These are phyloP conservation scores for Pachydiplax longipennis DNA, from an alignment of 2,888 invertebrate species.

Conservation along the genomic window DNA sequence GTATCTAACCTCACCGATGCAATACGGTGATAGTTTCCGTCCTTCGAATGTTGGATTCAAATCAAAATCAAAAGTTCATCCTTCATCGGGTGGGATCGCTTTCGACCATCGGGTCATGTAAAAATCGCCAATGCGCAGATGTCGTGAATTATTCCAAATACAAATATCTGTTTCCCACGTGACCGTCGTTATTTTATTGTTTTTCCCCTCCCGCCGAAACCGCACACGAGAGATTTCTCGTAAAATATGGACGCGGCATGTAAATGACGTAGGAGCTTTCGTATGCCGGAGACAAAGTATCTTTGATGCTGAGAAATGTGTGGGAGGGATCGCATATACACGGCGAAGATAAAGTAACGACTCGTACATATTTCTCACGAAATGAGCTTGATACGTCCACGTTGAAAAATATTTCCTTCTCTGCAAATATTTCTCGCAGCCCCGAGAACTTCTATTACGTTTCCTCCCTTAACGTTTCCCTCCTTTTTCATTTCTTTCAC, in stretches of 20 bases:
- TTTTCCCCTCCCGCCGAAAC: too few species aligned
- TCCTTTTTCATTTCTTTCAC: background rate
- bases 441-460: background rate
- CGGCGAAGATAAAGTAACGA: background rate
- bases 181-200: too few species aligned
- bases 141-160: too few species aligned
- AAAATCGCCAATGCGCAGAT: too few species aligned
- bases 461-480: background rate
- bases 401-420: background rate
- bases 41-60: too few species aligned
- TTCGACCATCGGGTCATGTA: too few species aligned
- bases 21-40: too few species aligned
- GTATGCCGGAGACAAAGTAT: background rate
- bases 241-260: background rate
- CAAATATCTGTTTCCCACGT: too few species aligned
- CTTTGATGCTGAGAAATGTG: background rate
- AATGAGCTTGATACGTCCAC: background rate
- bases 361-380: background rate
- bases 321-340: background rate
- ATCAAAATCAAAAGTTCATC: too few species aligned
- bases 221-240: background rate
- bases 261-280: background rate
- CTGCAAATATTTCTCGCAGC: background rate
- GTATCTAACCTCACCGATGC: too few species aligned
- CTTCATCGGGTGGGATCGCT: too few species aligned